phyloP scores from a whole-genome alignment of 2,888 invertebrate species.

The Tuta absoluta region DNA sequence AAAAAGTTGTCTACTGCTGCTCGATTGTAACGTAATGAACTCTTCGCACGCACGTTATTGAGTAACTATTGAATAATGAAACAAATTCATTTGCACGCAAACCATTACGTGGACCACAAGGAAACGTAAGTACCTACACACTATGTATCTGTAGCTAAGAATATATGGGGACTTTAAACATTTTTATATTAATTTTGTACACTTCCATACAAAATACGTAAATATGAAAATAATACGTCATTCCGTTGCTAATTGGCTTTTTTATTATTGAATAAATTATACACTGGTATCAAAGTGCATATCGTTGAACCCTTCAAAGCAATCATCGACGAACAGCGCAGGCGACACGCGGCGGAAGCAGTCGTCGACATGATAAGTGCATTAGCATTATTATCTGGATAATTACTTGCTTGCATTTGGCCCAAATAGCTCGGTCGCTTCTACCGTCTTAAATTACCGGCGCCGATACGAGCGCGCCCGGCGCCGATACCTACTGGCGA shows the following conservation, averaged over 20 bases:
- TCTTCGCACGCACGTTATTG: slow-evolving; percentile 46
- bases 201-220: background rate
- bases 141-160: background rate
- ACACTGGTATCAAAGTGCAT: slow-evolving; percentile 23
- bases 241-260: slow-evolving; percentile 27
- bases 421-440: slow-evolving; percentile 73
- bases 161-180: background rate
- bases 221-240: background rate
- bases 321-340: slow-evolving; percentile 55
- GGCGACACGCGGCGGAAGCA: slow-evolving; percentile 67
- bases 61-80: slow-evolving; percentile 50
- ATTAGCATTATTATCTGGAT: slow-evolving; percentile 81
- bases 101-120: slow-evolving; percentile 39
- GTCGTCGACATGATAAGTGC: slow-evolving; percentile 79
- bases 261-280: slow-evolving; percentile 33
- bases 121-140: slow-evolving; percentile 46
- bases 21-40: slow-evolving; percentile 36
- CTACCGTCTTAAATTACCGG: slow-evolving; percentile 72
- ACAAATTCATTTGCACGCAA: slow-evolving; percentile 55
- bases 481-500: no score
- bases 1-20: slow-evolving; percentile 10
- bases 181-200: background rate
- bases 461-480: slow-evolving; percentile 46
- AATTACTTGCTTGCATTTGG: slow-evolving; percentile 80
- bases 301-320: slow-evolving; percentile 40